Percentiles rank a stretch among this genome's conserved stretches.
Conservation (phyloP, 2,888 invertebrate species). For the Amphipyra berbera region DNA sequence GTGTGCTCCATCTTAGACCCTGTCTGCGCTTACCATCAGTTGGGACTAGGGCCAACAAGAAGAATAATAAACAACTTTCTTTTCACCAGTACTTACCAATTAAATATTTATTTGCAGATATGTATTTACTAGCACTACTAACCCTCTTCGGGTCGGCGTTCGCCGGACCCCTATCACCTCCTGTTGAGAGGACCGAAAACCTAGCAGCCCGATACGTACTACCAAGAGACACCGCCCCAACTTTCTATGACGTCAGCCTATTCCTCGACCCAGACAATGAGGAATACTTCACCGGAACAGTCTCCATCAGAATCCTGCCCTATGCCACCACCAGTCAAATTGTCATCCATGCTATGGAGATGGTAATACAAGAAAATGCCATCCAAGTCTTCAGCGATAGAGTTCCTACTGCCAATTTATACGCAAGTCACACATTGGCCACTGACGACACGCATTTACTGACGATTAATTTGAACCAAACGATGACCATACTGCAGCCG, state of each 20-base stretch:
- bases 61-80: too few relatives aligned
- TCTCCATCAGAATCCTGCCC: conserved; percentile 79
- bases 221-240: conserved; percentile 87
- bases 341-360: conserved; percentile 85
- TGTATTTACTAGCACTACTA: conserved; percentile 77
- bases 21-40: too few relatives aligned
- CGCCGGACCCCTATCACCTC: conserved; percentile 62
- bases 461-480: conserved; percentile 77
- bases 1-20: too few relatives aligned
- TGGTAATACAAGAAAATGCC: conserved; percentile 65
- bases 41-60: too few relatives aligned
- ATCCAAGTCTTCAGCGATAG: conserved; percentile 65
- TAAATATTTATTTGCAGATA: conserved; percentile 71
- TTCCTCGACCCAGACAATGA: conserved; percentile 81
- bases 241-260: conserved; percentile 86
- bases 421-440: conserved; percentile 56
- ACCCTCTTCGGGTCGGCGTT: conserved; percentile 70
- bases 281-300: conserved; percentile 82
- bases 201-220: conserved; percentile 82
- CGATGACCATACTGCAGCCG: conserved; percentile 71
- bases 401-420: conserved; percentile 57
- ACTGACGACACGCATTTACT: conserved; percentile 85
- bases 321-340: conserved; percentile 69
- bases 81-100: background rate
- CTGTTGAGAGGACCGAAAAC: conserved; percentile 41